A percentile compares a stretch with the other conserved stretches of the same genome.
Evolutionary conservation across 2,797 vertebrate genomes (phyloP).

Genomic region (Enteromius paludinosus): DNA sequence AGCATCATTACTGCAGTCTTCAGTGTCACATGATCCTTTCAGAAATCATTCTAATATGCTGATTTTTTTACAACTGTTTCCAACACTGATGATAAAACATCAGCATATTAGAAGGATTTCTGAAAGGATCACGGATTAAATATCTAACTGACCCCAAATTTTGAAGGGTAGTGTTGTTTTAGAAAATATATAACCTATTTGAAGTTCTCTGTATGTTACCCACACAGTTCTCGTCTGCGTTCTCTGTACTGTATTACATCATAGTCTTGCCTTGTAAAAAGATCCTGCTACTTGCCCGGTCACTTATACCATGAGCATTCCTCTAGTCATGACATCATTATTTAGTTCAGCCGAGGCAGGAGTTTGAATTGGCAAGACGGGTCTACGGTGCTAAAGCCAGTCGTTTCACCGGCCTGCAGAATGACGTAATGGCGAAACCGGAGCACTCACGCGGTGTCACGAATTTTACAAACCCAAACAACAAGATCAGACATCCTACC

Average conservation of each 20-base stretch:
- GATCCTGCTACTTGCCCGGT: neutral
- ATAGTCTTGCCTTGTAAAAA: slow-evolving; percentile 10
- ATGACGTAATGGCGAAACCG: slow-evolving; percentile 82
- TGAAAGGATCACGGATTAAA: too few species aligned
- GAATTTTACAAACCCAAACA: slow-evolving; percentile 36
- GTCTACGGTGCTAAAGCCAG: slow-evolving; percentile 72
- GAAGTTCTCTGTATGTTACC: neutral
- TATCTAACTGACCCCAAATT: too few species aligned
- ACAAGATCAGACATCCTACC: neutral
- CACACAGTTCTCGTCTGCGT: slow-evolving; percentile 14
- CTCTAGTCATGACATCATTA: slow-evolving; percentile 28
- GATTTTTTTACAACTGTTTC: too few species aligned
- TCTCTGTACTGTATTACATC: neutral
- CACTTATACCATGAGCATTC: slow-evolving; percentile 18
- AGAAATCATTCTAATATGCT: too few species aligned
- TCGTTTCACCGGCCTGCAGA: slow-evolving; percentile 77
- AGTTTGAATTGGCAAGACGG: slow-evolving; percentile 34
- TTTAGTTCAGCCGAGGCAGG: slow-evolving; percentile 51
- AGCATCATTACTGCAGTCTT: too few species aligned
- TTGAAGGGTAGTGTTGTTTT: too few species aligned
- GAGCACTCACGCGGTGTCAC: slow-evolving; percentile 35
- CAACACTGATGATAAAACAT: too few species aligned
- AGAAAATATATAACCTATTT: neutral
- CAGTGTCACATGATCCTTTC: too few species aligned
- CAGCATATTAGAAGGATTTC: too few species aligned